These are phyloP conservation scores for Parapristionchus giblindavisi DNA, from an alignment of 2,888 invertebrate genomes.

Conservation along the genomic window DNA sequence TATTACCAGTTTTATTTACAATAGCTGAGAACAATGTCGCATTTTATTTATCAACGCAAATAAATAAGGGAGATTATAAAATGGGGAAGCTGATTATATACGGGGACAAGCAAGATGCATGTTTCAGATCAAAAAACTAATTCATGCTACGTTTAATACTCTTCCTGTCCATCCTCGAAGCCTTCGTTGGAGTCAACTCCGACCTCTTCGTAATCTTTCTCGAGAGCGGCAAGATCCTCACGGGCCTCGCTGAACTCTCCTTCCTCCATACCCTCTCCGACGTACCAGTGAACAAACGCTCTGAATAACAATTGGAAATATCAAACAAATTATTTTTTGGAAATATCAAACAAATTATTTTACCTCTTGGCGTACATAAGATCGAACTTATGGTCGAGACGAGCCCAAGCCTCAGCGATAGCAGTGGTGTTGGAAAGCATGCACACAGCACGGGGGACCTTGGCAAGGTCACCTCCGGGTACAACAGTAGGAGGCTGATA, in stretches of 20 bases:
- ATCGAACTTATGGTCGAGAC: slow-evolving; percentile 80
- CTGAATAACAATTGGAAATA: too few species aligned
- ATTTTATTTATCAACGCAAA: slow-evolving; percentile 38
- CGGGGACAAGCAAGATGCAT: slow-evolving; percentile 28
- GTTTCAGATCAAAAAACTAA: slow-evolving; percentile 33
- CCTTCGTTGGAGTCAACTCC: slow-evolving; percentile 52
- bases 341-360: too few species aligned
- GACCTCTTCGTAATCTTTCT: slow-evolving; percentile 64
- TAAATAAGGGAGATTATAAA: slow-evolving; percentile 37
- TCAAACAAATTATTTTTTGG: too few species aligned
- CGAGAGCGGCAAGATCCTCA: slow-evolving; percentile 64
- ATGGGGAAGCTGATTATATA: slow-evolving; percentile 33
- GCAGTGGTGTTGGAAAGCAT: slow-evolving; percentile 92
- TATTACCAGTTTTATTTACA: slow-evolving; percentile 26
- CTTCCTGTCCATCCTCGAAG: slow-evolving; percentile 52
- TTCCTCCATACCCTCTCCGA: slow-evolving; percentile 70
- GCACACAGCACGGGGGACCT: slow-evolving; percentile 80
- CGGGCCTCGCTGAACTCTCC: slow-evolving; percentile 69
- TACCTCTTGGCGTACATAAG: slow-evolving; percentile 80
- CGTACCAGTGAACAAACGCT: slow-evolving; percentile 72
- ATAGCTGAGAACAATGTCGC: slow-evolving; percentile 23
- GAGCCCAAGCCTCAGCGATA: slow-evolving; percentile 86
- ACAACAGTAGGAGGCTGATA: slow-evolving; percentile 83
- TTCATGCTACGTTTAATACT: slow-evolving; percentile 43
- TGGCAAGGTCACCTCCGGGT: slow-evolving; percentile 86